Base-by-base conservation (phyloP, 2,888 invertebrate species). In the Tuta absoluta region DNA sequence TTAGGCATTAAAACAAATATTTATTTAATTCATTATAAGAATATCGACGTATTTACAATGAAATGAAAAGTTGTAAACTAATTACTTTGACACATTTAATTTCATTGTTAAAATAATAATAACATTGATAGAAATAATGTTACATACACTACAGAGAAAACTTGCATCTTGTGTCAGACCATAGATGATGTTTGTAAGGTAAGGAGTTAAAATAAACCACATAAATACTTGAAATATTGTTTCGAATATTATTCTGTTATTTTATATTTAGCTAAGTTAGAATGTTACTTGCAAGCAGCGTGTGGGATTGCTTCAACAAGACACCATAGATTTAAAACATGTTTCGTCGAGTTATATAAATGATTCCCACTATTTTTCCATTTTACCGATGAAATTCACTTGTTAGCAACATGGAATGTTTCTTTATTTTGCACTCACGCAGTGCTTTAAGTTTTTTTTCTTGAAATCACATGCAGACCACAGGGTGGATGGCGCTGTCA, bases 1-100 rank as follows among this genome's bases (percentile, higher is more conserved):
- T 73, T 79, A 72, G 79, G 83, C 89, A 89, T 90, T 90, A 89
- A 91, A 91, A 89, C 89, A 91, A 89, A 87, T 88, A 87, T 91
- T 89, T 90, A 89, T 89, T 91, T 87, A 86, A 83, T 87, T 86
- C 84, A 86, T 88, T 45, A 85, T 86, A 89, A 87, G 86, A 87
- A 87, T 89, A 89, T 87, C 86, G 81, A 89, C 88, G 86, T 89
- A 90, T 91, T 86, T 89, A 91, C 91, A 91, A 91, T 91, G 90
- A 91, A 89, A 90, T 89, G n/a, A n/a, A n/a, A n/a, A 85, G 86
- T 79, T 84, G 84, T 85, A 84, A 86, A 85, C 80, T 80, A 82
- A 78, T 84, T 81, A 82, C 70, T 79, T 80, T 81, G 80, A 86
- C 80, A 85, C 77, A 80, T 78, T 79, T 83, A 88, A 90, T 88